Base-by-base conservation (phyloP, 2,797 vertebrate genomes). In the Phataginus tricuspis region DNA sequence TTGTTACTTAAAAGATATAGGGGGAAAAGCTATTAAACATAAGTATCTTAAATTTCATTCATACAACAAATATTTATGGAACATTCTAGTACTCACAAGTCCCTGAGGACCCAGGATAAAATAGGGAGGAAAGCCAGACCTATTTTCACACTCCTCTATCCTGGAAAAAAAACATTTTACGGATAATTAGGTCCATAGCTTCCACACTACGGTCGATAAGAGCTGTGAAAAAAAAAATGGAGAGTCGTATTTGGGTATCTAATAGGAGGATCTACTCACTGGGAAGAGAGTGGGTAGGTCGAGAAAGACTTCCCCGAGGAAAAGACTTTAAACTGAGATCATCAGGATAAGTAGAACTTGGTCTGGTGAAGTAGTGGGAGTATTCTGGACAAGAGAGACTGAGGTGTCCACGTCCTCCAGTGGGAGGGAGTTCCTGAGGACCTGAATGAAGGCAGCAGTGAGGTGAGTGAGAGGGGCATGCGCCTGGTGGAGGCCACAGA, bases 1-100 rank as follows among this genome's bases (percentile, higher is more conserved):
- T 78, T 75, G 57, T 63, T 59, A 29, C 15, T 39, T 78, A 88
- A 95, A 88, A 77, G 31, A n/a, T 75, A 37, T 89, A 31, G 55
- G 66, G n/a, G 55, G n/a, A 77, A 85, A 94, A 45, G 12, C 34
- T 82, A 64, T 66, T 72, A 57, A 4, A 83, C 12, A 1, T 78
- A 14, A 93, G 34, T 64, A 57, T 80, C 37, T 89, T 90, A 75
- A 63, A 53, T 87, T 96, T 74, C 42, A 49, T 84, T 94, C 59
- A 63, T 93, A 68, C 19, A 82, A 42, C 71, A 85, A 92, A 82
- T 55, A 90, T 55, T 87, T 69, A 64, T 63, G 66, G 63, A 86
- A 79, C 59, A 34, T 39, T 61, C 75, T 69, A 55, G 25, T 83
- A 37, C 66, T 59, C 80, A 21, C 68, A 57, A 77, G 45, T 91